Evolutionary conservation across 92 coral and sea anemone species (phyloP).

Genomic region (Palythoa caribaeorum): DNA sequence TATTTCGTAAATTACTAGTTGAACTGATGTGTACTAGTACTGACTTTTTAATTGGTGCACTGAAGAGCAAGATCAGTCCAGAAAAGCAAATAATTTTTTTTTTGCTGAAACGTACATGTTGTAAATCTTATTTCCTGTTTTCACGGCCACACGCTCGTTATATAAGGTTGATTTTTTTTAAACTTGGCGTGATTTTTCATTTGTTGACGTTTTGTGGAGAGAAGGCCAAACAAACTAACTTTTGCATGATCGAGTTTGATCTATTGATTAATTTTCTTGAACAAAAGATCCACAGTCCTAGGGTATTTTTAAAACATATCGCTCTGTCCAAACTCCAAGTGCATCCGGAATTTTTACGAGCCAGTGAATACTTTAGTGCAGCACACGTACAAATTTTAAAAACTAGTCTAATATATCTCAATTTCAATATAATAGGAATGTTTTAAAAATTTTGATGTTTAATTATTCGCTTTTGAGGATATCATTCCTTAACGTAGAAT

Average conservation of each 20-base stretch:
- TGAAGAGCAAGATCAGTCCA: neutral
- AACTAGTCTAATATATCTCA: no score
- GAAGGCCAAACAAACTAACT: neutral
- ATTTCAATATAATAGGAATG: no score
- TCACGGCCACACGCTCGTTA: neutral
- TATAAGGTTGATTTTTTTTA: neutral
- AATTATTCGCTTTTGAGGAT: no score
- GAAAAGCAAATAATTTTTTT: neutral
- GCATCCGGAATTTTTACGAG: no score
- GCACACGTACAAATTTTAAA: no score
- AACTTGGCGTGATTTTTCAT: neutral
- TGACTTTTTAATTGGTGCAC: neutral
- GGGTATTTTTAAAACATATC: no score
- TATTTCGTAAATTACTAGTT: neutral
- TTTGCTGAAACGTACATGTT: slow-evolving; percentile 26
- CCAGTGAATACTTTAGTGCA: no score
- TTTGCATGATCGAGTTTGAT: neutral
- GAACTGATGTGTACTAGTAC: neutral
- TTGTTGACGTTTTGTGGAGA: neutral
- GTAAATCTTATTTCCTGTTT: slow-evolving; percentile 3
- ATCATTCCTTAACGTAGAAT: no score
- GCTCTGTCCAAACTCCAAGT: no score
- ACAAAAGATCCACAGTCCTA: no score
- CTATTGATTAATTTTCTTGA: no score
- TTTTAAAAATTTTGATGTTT: no score